Base-by-base conservation (phyloP, 2,113 vertebrate species). In the Ceuthmochares aereus region DNA sequence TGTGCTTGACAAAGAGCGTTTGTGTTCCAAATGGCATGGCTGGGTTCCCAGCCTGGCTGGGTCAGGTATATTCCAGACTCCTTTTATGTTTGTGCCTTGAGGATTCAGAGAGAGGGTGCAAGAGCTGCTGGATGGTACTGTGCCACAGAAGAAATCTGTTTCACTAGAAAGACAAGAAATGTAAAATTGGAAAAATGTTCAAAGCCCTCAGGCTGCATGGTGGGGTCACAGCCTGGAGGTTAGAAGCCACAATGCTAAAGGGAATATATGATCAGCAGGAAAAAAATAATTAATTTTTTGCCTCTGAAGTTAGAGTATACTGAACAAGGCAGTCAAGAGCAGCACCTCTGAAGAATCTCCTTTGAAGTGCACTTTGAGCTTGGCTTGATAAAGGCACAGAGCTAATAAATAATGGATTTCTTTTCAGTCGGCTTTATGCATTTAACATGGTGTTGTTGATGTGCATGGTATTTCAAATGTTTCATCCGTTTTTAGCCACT, bases 341-440 rank as follows among this genome's bases (percentile, higher is more conserved):
- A 84, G 67, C 45, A 89, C 34, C 90, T 93, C 86, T 84, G 86
- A 96, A 95, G 84, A 90, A 94, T 43, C 88, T 40, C 60, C 83
- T 62, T 54, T 90, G 85, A 93, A 96, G 96, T 93, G 63, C 85
- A 63, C 87, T 96, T 93, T 96, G 91, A 96, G 83, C 66, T 93
- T 86, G 76, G 77, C 69, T 91, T 89, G 84, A 90, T 90, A 94
- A 94, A 96, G 84, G 76, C 82, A 87, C 79, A 76, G 55, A 94
- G 84, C 89, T 95, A 72, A 91, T 97, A 94, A 97, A 97, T 97
- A 97, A 97, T 97, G 76, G 40, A 97, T 96, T 96, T 94, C 26
- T 96, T 80, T 94, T 96, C 86, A 88, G 93, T 78, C 85, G 82
- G 63, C 63, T 95, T 89, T 94, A 78, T 93, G 74, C 74, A 94